Evolutionary conservation across 2,888 invertebrate species (phyloP), one percentile per base, ranked within the genome.

Genomic region (Diplolepis rosae): DNA sequence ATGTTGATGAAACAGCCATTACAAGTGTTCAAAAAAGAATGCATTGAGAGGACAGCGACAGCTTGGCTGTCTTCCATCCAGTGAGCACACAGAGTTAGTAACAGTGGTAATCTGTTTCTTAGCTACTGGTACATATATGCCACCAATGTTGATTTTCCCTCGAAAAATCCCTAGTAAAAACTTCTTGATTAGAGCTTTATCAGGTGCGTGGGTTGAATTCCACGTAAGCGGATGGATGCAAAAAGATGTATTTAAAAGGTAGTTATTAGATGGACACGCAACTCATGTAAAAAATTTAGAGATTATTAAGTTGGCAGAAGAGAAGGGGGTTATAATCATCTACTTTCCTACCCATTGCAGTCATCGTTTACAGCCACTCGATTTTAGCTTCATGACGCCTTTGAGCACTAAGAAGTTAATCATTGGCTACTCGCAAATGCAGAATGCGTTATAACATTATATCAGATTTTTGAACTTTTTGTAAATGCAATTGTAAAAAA

Each of bases 231-330:
- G 39, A 5, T 39, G 39, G 39, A n/a, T 39, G 1, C n/a, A 39
- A 4, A 15, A n/a, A n/a, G n/a, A n/a, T n/a, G n/a, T n/a, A n/a
- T n/a, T n/a, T n/a, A n/a, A n/a, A n/a, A n/a, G n/a, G n/a, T n/a
- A n/a, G n/a, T n/a, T 88, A 18, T 75, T 87, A 13, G 85, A 89
- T 78, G 85, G 85, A 2, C 86, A 88, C 69, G 68, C 78, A 1
- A 79, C 82, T 39, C 84, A 85, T 70, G 85, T 83, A 1, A 84
- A 84, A 75, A 84, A 87, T 72, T 69, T 82, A 32, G 75, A 82
- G 45, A 66, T 83, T 18, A 77, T 82, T 5, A 79, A 82, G 66
- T 74, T 78, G 68, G 80, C 81, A 28, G 35, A 78, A 56, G 28
- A 79, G 7, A 80, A 82, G 68, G 69, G 75, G 28, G 81, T 84